Base-by-base conservation (phyloP, 2,797 vertebrate genomes). In the Erethizon dorsatum region DNA sequence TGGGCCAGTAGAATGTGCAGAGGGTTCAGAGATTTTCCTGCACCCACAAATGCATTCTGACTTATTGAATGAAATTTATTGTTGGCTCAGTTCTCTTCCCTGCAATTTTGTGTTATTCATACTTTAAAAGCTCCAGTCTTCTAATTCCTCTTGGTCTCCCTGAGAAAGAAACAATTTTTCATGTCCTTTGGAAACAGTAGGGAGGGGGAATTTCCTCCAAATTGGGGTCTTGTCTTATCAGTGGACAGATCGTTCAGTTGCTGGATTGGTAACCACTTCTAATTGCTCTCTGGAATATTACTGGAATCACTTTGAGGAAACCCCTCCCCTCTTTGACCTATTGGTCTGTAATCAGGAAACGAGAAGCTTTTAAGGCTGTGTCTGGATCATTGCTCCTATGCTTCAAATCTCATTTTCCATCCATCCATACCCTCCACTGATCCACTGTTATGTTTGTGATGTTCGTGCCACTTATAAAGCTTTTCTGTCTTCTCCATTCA, bases 191-290 rank as follows among this genome's bases (percentile, higher is more conserved):
- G 67, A 94, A 14, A 41, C 67, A 63, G 75, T 6, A 8, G 3
- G 79, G 0, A 82, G 33, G 84, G 56, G 0, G 0, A 80, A 22
- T 28, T 79, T 88, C 79, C 91, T 95, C 95, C 83, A 73, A 89
- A 96, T n/a, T 1, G 1, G 93, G 56, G 50, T 9, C 96, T 92
- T 97, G 89, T 97, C 97, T 95, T 96, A 95, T 92, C 89, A 96
- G 83, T 80, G 96, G 96, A 97, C 54, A 87, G 96, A 45, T 24
- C 0, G 69, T 0, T 0, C 90, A 95, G 90, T 95, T 95, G 31
- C 41, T n/a, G 50, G 0, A 0, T 17, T 54, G 69, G 57, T 67
- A 59, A 92, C 54, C 69, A 83, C n/a, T 50, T 85, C 57, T 20
- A 75, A 52, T 85, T 28, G 86, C 45, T 47, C 61, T 61, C 73